These are phyloP conservation scores for Oxystoma pomonae DNA, from an alignment of 2,888 invertebrate species.

Conservation along the genomic window DNA sequence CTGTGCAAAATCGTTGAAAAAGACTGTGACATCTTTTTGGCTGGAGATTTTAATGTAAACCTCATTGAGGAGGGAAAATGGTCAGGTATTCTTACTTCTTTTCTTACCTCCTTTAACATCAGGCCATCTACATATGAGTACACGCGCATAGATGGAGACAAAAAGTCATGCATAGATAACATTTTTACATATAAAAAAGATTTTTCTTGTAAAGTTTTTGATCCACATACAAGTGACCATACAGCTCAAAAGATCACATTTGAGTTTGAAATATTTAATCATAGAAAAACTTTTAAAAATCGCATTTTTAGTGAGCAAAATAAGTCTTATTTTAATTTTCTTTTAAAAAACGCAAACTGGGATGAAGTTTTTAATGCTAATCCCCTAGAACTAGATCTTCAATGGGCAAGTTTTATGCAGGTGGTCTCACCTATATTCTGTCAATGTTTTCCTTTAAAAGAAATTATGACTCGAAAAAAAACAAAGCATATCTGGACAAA, in stretches of 20 bases:
- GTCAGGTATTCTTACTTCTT: not conserved
- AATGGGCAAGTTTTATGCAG: not conserved
- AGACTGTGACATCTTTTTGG: not conserved
- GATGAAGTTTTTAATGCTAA: not conserved
- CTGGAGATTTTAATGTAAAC: not conserved
- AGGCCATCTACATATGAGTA: not conserved
- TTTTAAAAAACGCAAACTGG: not conserved
- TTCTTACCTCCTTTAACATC: not conserved
- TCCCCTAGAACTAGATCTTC: not conserved
- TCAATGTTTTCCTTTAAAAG: not conserved
- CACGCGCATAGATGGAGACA: not conserved
- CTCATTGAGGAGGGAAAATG: not conserved
- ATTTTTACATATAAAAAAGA: not conserved
- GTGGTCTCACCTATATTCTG: not conserved
- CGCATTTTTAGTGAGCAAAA: not conserved
- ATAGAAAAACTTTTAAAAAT: not conserved
- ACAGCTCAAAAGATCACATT: too few species aligned
- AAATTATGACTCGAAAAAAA: not conserved
- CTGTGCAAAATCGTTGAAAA: not conserved
- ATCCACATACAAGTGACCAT: too few species aligned
- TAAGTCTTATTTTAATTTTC: not conserved
- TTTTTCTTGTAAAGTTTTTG: not conserved
- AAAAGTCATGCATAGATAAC: not conserved
- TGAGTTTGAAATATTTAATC: not conserved
- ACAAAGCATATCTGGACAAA: not conserved